Percentiles rank a stretch among this genome's conserved stretches.
These are phyloP conservation scores for Pheosia gnoma DNA, from an alignment of 2,888 invertebrate genomes.

Conservation along the genomic window DNA sequence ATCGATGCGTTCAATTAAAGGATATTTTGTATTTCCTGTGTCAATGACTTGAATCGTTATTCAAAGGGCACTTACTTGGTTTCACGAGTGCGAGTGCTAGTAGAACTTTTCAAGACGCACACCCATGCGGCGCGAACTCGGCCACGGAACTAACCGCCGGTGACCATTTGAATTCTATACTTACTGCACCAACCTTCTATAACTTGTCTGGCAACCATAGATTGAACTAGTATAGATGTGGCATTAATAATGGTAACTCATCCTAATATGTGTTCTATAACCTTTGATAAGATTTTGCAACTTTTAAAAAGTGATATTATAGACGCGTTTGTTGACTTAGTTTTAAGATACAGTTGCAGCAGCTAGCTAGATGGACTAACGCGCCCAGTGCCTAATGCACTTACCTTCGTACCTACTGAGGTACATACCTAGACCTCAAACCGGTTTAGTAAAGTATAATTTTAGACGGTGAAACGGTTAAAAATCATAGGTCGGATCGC, in stretches of 20 bases:
- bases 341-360: too few relatives aligned
- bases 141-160: conserved; percentile 21
- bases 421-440: too few relatives aligned
- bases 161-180: not conserved
- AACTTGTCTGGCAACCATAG: conserved; percentile 31
- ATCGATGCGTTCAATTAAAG: conserved; percentile 36
- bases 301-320: too few relatives aligned
- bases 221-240: not conserved
- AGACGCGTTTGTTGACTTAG: too few relatives aligned
- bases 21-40: conserved; percentile 45
- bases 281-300: too few relatives aligned
- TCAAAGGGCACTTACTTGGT: conserved; percentile 38
- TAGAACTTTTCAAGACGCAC: conserved; percentile 18
- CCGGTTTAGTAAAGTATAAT: too few relatives aligned
- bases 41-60: conserved; percentile 41
- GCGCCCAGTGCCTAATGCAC: too few relatives aligned
- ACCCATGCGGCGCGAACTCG: conserved; percentile 26
- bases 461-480: too few relatives aligned
- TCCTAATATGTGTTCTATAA: too few relatives aligned
- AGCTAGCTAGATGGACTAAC: too few relatives aligned
- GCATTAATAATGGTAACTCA: not conserved
- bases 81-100: conserved; percentile 49
- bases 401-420: too few relatives aligned
- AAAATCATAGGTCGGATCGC: too few relatives aligned
- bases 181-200: not conserved